Base-by-base conservation (phyloP, 1,140 invertebrate species). In the Philotrypesis tridentata region DNA sequence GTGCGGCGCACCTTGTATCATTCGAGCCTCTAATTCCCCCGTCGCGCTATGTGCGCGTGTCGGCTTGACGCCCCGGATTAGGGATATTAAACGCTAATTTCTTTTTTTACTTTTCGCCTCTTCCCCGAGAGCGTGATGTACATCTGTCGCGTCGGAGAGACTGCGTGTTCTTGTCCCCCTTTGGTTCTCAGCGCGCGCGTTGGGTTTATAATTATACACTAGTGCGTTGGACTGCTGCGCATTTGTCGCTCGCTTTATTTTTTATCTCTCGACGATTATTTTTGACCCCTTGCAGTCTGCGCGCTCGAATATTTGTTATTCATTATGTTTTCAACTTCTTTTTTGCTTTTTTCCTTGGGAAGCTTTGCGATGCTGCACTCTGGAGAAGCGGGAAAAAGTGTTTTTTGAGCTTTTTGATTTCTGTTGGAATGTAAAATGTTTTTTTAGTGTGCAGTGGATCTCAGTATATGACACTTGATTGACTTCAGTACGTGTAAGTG, bases 21-120 rank as follows among this genome's bases (percentile, higher is more conserved):
- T 55, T 23, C 25, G 21, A 27, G 11, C 60, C 40, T 27, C 61
- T 60, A 61, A 63, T 79, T 63, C 68, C 72, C 83, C 63, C 75
- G 43, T 37, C 61, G 76, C 72, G 83, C 77, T 80, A 80, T 70
- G 72, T 77, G 82, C 73, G 72, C 80, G 82, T 61, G 82, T 65
- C 55, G 7, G 33, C 23, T 23, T 23, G 40, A 31, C 79, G 33
- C 40, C 55, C 61, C 29, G 82, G 82, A 83, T 82, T 74, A 79
- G 79, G 70, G 78, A 85, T 85, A 85, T 86, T 85, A 84, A 83
- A 84, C 79, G 84, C 82, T 87, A 86, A 87, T 87, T 87, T 84
- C 84, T 86, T 80, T 74, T 79, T 61, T 71, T 63, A 82, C 84
- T 12, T n/a, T n/a, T n/a, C n/a, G n/a, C n/a, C n/a, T n/a, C n/a